phyloP scores from a whole-genome alignment of 1,140 invertebrate genomes.

The Nymphalis io region DNA sequence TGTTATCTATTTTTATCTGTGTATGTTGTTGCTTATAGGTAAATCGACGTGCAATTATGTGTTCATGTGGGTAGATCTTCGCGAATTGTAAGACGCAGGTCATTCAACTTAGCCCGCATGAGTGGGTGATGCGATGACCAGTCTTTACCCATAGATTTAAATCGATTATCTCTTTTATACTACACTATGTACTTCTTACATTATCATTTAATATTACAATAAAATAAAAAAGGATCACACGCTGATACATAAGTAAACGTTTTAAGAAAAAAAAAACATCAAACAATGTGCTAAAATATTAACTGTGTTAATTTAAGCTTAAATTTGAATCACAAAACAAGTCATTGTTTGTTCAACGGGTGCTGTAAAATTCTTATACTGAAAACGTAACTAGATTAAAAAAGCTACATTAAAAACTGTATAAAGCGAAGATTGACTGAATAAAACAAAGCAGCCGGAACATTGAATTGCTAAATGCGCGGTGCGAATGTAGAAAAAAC shows the following conservation, averaged over 20 bases:
- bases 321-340: slow-evolving; percentile 4
- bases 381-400: neutral
- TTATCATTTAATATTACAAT: too few species aligned
- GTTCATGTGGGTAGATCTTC: slow-evolving; percentile 38
- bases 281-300: too few species aligned
- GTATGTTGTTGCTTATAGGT: slow-evolving; percentile 10
- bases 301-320: slow-evolving; percentile 6
- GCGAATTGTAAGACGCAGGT: slow-evolving; percentile 35
- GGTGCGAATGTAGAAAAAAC: slow-evolving; percentile 33
- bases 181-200: too few species aligned
- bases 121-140: slow-evolving; percentile 36
- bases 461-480: slow-evolving; percentile 31
- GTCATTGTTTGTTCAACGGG: neutral
- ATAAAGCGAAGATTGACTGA: neutral
- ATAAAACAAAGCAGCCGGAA: slow-evolving; percentile 4
- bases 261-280: too few species aligned
- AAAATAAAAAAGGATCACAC: too few species aligned
- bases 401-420: neutral
- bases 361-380: neutral
- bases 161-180: neutral
- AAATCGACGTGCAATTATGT: slow-evolving; percentile 34
- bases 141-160: slow-evolving; percentile 8
- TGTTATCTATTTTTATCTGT: neutral
- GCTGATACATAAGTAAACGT: too few species aligned
- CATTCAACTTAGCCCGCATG: slow-evolving; percentile 44